Base-by-base conservation (phyloP, 2,888 invertebrate species). In the Stenodema calcarata region DNA sequence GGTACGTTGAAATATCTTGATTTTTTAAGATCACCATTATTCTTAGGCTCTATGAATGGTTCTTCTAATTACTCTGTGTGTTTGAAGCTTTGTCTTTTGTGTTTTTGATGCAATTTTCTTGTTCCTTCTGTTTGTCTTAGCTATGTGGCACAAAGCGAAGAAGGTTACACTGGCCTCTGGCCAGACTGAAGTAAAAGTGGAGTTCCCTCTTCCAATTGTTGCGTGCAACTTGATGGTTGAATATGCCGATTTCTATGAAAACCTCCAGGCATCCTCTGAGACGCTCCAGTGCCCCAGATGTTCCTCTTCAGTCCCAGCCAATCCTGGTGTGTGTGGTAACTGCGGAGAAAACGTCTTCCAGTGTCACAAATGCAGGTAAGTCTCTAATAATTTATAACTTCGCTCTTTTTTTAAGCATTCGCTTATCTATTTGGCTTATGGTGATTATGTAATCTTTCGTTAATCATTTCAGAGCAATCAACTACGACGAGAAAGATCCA, bases 261-360 rank as follows among this genome's bases (percentile, higher is more conserved):
- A 98, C 89, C 95, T 97, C 87, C 97, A 97, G 90, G 96, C 96
- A 0, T 97, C 97, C 0, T 96, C 97, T 89, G 98, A 99, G 91
- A 98, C 97, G 0, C 92, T 98, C 27, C 98, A 98, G 91, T 98
- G 98, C 90, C 98, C 98, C 0, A 94, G 99, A 30, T 99, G 99
- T 91, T 98, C 98, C 87, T 98, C 98, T 30, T 96, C 97, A 0
- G 99, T 99, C 0, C 98, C 98, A 0, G 97, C 99, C 0, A 98
- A 98, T 91, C 99, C 99, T 0, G 99, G 99, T 0, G 98, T 99
- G 0, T 99, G 99, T 91, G 96, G 95, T 0, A 98, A 98, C 91
- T 98, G 98, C 90, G 99, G 99, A 0, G 99, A 99, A 91, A 99
- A 99, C 91, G 99, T 99, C 0, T 99, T 97, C 92, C 99, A 99